These are phyloP conservation scores for Redunca redunca DNA, from an alignment of 2,113 vertebrate genomes.

Conservation along the genomic window DNA sequence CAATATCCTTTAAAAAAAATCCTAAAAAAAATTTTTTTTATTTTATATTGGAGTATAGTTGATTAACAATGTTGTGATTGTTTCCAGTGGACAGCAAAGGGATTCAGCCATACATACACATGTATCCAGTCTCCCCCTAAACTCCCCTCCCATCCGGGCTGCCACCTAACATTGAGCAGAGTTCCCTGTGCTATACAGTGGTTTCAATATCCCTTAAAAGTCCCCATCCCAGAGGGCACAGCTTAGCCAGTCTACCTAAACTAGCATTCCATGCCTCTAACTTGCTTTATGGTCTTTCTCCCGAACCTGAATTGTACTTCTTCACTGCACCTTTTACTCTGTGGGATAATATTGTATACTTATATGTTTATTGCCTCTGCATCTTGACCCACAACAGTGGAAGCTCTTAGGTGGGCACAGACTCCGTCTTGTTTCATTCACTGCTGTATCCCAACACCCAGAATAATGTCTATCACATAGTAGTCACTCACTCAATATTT, in stretches of 20 bases:
- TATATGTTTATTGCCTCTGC: neutral
- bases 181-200: neutral
- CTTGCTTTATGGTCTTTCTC: neutral
- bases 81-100: neutral
- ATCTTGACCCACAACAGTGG: neutral
- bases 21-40: no score
- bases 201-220: neutral
- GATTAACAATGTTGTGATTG: neutral
- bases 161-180: neutral
- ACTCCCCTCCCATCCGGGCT: neutral
- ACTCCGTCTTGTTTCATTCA: neutral
- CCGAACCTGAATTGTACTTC: fast-evolving
- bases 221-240: neutral
- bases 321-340: neutral
- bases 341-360: neutral
- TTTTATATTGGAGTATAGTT: neutral
- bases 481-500: neutral
- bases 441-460: neutral
- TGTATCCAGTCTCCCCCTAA: neutral
- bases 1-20: neutral
- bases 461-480: neutral
- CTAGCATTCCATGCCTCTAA: neutral
- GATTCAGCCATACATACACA: neutral
- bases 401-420: neutral
- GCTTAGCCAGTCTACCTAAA: neutral